Evolutionary conservation across 2,888 invertebrate species (phyloP), one percentile per base, ranked within the genome.

Genomic region (Drosophila anomelani): DNA sequence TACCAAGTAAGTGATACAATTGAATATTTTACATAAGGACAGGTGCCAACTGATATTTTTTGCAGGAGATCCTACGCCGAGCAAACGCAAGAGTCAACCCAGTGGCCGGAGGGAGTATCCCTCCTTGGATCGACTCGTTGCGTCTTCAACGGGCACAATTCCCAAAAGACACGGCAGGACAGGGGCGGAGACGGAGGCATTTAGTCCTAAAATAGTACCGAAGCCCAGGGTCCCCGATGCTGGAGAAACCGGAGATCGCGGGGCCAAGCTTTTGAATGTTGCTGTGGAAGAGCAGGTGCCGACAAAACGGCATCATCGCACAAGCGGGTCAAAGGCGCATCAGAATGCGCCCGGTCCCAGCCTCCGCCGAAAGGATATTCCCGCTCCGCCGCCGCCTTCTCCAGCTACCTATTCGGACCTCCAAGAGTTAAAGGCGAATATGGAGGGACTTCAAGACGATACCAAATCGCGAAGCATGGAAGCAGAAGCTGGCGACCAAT

Each of bases 101-200:
- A 78, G 51, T 46, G 80, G 85, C 39, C 71, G 85, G 32, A 77
- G 85, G 3, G 92, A 92, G 61, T 92, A 91, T 81, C 89, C 92
- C 1, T 92, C 92, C 0, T 43, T 91, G 26, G 91, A 92, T 78
- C 88, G 92, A 4, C 60, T 91, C 8, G 84, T 91, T 8, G 90
- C 91, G 15, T 77, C 86, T 41, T 88, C 90, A 5, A 92, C 92
- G 0, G 92, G 92, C 4, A 91, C 92, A 20, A 91, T 92, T 79
- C 91, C 92, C 5, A 92, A 92, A 60, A 78, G 79, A 6, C 76
- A 72, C 0, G 58, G 43, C 26, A 63, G 72, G 10, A 60, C 67
- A 59, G 66, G 62, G 8, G 56, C 44, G 32, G 73, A 69, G 63
- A 66, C 71, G 26, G 38, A 32, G 8, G 34, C 63, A 1, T 59